Conservation (phyloP, 1,140 invertebrate species). For the Drosophila punjabiensis region DNA sequence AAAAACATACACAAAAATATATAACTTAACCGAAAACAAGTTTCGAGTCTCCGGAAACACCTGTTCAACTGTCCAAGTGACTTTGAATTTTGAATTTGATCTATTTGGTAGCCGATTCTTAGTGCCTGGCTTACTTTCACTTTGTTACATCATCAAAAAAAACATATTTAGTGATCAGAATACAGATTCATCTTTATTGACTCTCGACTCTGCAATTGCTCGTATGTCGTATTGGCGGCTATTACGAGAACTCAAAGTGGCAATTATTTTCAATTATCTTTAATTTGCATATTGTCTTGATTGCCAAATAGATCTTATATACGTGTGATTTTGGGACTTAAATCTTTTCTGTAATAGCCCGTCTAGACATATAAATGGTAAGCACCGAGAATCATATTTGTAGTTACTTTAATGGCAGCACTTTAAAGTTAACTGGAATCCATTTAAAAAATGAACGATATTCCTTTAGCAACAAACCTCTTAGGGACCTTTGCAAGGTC, state of each 20-base stretch:
- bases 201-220: slow-evolving; percentile 7
- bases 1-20: not conserved
- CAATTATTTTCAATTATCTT: slow-evolving; percentile 34
- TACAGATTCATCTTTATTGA: not conserved
- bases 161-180: not conserved
- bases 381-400: not conserved
- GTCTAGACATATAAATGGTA: not conserved
- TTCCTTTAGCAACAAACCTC: slow-evolving; percentile 25
- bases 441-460: not conserved
- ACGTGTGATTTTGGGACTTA: not conserved
- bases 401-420: slow-evolving; percentile 3
- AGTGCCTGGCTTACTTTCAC: slow-evolving; percentile 1
- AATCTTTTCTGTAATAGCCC: not conserved
- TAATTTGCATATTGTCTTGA: slow-evolving; percentile 25
- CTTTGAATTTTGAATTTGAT: not conserved
- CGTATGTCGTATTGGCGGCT: not conserved
- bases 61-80: not conserved
- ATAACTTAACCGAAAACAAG: not conserved
- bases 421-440: not conserved
- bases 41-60: not conserved
- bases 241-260: not conserved
- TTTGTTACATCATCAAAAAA: not conserved
- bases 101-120: not conserved
- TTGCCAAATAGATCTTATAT: slow-evolving; percentile 8
- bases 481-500: slow-evolving; percentile 11